Evolutionary conservation across 2,797 vertebrate genomes (phyloP).

Genomic region (Agapornis canus): DNA sequence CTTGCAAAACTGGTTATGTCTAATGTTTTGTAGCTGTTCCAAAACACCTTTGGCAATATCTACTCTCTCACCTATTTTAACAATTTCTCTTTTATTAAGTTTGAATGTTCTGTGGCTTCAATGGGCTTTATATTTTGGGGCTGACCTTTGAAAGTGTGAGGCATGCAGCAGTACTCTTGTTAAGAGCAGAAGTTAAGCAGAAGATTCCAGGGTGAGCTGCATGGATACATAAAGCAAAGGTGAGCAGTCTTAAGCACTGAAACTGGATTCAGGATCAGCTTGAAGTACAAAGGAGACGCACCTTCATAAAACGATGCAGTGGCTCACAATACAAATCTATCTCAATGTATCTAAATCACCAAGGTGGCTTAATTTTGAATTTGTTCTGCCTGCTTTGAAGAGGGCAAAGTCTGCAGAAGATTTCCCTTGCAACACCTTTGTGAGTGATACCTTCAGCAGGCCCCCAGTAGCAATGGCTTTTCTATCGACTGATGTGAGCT

Average conservation of each 20-base stretch:
- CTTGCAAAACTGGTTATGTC: conserved; percentile 69
- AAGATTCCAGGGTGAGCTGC: background rate
- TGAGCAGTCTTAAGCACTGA: background rate
- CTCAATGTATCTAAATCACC: background rate
- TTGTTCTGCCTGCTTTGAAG: background rate
- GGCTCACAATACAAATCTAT: background rate
- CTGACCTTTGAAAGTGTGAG: background rate
- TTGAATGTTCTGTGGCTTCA: background rate
- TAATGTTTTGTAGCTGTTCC: conserved; percentile 43
- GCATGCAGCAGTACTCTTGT: background rate
- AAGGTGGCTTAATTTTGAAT: background rate
- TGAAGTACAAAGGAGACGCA: background rate
- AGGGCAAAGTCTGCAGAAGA: background rate
- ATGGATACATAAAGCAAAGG: background rate
- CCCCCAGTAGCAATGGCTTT: background rate
- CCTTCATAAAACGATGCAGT: background rate
- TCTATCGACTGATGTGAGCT: background rate
- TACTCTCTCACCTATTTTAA: background rate
- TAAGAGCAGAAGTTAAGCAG: background rate
- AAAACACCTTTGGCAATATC: conserved; percentile 38
- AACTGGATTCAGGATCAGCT: background rate
- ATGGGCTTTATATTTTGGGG: background rate
- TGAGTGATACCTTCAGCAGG: background rate
- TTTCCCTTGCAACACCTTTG: background rate
- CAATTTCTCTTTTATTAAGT: conserved; percentile 32